Base-by-base conservation (phyloP, 2,888 invertebrate genomes). In the Dasysyrphus albostriatus region DNA sequence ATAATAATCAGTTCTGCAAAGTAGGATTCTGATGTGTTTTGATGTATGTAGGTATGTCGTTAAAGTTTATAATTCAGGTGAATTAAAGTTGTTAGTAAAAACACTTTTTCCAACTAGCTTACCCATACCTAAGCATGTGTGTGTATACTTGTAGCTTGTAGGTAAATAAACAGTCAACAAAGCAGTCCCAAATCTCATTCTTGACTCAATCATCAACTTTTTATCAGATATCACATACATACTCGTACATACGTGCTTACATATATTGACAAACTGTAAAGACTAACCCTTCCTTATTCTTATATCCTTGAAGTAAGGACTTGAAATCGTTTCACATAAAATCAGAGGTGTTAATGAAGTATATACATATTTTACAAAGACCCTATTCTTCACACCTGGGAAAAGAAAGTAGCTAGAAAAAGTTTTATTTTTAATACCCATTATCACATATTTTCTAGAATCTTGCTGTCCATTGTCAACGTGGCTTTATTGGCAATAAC, bases 401-500 rank as follows among this genome's bases (percentile, higher is more conserved):
- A 0, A 16, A 49, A 19, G 32, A 49, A 47, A 19, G 47, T 24
- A 70, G 61, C 78, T 83, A 59, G 83, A 67, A 72, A 80, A 78
- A 83, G 78, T 81, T 77, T 77, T 49, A 65, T 73, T 74, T 83
- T 83, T 83, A 83, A 82, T 73, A 49, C 34, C 49, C 39, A 61
- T 80, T 80, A 79, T 87, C 34, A 87, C 47, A 69, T 81, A 81
- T 76, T 51, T 34, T 51, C 49, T 47, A 37, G 56, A 59, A 54
- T 37, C 72, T 49, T 49, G 39, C 39, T 58, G 44, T 44, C 70
- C 54, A 79, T 78, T 83, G 75, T 87, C 87, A 79, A 83, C 79
- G 65, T 79, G 67, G 29, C 61, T 87, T 87, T 87, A 87, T 87
- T 87, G 87, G 74, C 78, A 79, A 83, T 83, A 87, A 78, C 83